A percentile compares a stretch with the other conserved stretches of the same genome.
These are phyloP conservation scores for Tachysurus vachellii DNA, from an alignment of 2,113 vertebrate species.

Conservation along the genomic window DNA sequence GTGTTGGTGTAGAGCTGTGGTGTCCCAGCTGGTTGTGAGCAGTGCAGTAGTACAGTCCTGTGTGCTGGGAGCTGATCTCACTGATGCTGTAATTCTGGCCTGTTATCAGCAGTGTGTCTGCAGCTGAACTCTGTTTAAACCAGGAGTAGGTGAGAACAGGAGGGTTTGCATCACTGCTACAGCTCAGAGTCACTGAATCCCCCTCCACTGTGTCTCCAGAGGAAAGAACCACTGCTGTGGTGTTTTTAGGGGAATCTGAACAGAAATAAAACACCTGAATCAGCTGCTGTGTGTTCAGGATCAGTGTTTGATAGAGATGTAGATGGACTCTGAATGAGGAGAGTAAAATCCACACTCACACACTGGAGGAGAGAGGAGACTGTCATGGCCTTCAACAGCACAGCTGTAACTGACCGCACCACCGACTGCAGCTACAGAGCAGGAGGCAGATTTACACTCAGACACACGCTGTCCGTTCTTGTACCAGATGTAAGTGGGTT, in stretches of 20 bases:
- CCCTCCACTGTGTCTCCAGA: slow-evolving; percentile 14
- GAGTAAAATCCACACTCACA: slow-evolving; percentile 31
- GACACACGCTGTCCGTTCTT: no score
- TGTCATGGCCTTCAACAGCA: slow-evolving; percentile 22
- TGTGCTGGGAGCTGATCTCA: background rate
- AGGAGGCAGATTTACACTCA: no score
- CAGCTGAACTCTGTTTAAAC: background rate
- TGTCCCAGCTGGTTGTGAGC: background rate
- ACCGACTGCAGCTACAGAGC: no score
- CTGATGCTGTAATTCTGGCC: background rate
- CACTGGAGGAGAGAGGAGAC: slow-evolving; percentile 45
- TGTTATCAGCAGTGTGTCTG: background rate
- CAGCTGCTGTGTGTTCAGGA: no score
- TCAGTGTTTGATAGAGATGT: background rate
- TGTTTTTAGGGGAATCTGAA: slow-evolving; percentile 23
- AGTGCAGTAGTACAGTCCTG: background rate
- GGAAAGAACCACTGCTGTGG: background rate
- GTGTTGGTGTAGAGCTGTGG: background rate
- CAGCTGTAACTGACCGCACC: no score
- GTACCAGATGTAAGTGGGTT: no score
- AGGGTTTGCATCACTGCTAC: background rate
- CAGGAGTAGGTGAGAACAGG: background rate
- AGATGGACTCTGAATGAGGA: background rate
- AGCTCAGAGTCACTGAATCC: slow-evolving; percentile 34
- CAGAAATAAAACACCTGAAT: background rate